phyloP scores from a whole-genome alignment of 2,888 invertebrate genomes.

The Plagodis pulveraria region DNA sequence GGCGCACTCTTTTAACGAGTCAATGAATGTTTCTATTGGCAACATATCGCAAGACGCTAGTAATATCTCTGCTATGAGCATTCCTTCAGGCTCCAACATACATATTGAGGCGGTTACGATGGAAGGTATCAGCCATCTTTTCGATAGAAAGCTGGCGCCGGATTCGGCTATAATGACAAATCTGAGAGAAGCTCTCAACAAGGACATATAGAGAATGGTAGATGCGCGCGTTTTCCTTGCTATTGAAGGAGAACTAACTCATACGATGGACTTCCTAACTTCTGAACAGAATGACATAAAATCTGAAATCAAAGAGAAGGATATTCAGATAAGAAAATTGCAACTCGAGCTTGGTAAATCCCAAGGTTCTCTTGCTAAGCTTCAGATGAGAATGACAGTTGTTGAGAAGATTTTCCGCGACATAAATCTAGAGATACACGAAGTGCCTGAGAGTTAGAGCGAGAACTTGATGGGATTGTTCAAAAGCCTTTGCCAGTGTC shows the following conservation, averaged over 20 bases:
- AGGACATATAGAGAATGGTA: conserved; percentile 12
- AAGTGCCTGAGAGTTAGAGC: conserved; percentile 26
- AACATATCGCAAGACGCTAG: no score
- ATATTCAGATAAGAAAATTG: conserved; percentile 1
- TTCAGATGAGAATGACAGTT: conserved; percentile 12
- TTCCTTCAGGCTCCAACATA: conserved; percentile 4
- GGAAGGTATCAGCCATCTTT: conserved; percentile 11
- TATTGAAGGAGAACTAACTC: conserved; percentile 11
- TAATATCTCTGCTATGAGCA: neutral
- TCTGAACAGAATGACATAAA: conserved; percentile 15
- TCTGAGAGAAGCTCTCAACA: no score
- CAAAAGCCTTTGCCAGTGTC: conserved; percentile 18
- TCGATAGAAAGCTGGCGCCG: conserved; percentile 9
- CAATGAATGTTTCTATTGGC: no score
- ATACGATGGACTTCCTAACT: conserved; percentile 22
- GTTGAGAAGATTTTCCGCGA: conserved; percentile 29
- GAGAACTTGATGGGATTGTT: conserved; percentile 22
- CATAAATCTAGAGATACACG: conserved; percentile 27
- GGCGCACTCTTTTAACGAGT: no score
- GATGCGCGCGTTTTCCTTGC: conserved; percentile 1
- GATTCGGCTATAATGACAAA: no score
- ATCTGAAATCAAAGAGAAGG: conserved; percentile 4
- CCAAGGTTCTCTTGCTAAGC: neutral
- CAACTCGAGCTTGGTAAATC: conserved; percentile 3
- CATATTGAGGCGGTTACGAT: no score